Base-by-base conservation (phyloP, 1,140 invertebrate species). In the Bombus waltoni region DNA sequence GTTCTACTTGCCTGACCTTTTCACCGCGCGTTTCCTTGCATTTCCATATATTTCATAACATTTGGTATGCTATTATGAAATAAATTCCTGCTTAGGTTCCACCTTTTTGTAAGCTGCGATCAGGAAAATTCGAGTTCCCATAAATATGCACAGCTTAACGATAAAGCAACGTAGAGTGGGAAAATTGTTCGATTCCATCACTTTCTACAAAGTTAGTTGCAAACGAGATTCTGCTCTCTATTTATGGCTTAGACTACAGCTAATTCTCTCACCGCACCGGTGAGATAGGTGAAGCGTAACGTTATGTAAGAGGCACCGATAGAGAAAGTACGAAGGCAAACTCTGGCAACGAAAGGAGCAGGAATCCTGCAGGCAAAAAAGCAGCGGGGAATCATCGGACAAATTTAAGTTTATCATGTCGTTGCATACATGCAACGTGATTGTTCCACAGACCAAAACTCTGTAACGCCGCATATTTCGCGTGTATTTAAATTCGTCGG, bases 311-410 rank as follows among this genome's bases (percentile, higher is more conserved):
- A 68, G n/a, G 28, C 65, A 53, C 28, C 66, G 65, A 86, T 78
- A 78, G 87, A 87, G 84, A 90, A 88, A 88, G 80, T 83, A 82
- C 42, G 74, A 70, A 66, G 53, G 35, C 62, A n/a, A 71, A 62
- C 59, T 71, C 47, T 44, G 38, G 25, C 65, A 47, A 38, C 32
- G 11, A 28, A 28, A 57, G 3, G 1, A 62, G 28, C 11, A n/a
- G 28, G 22, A n/a, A 62, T 5, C 59, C 59, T 3, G 0, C 28
- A n/a, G 59, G 28, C 59, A n/a, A 62, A 62, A 62, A 62, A 62
- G 28, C 28, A n/a, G 18, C 22, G 22, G 47, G 18, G 18, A 53
- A 53, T 53, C 47, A 8, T 53, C 47, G 18, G 11, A n/a, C 28
- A 62, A 62, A 62, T 62, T 59, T 25, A 11, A 59, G 57, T 62